Conservation (phyloP, 2,113 vertebrate genomes). For the Clarias batrachus region DNA sequence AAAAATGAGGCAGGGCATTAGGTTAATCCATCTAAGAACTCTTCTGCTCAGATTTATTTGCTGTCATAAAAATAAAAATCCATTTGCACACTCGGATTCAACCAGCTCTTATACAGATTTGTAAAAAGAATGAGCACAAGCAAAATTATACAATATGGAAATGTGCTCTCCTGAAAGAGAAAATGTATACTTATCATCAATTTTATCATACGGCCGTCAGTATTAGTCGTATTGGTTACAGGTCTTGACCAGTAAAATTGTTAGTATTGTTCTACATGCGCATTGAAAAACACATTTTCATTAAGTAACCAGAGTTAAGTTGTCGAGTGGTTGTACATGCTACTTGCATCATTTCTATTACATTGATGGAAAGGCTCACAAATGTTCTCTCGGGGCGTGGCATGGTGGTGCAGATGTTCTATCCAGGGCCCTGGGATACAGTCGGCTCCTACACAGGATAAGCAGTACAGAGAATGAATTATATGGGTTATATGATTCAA, state of each 20-base stretch:
- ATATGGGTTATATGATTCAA: too few relatives aligned
- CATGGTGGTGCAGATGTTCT: too few relatives aligned
- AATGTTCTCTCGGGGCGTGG: background rate
- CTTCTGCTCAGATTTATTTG: too few relatives aligned
- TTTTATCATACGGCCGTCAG: background rate
- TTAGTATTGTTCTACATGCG: background rate
- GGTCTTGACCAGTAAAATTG: background rate
- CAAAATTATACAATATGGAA: background rate
- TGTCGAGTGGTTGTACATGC: background rate
- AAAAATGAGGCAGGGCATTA: too few relatives aligned
- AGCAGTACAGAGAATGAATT: too few relatives aligned
- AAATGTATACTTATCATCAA: background rate
- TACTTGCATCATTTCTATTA: background rate
- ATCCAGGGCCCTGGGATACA: too few relatives aligned
- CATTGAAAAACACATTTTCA: background rate
- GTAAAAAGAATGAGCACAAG: background rate
- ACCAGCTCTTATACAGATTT: background rate
- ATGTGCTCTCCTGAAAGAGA: background rate
- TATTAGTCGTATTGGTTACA: background rate
- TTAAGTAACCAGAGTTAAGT: background rate
- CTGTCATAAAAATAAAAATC: too few relatives aligned
- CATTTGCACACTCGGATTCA: background rate
- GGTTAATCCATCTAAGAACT: too few relatives aligned
- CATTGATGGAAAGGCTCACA: background rate
- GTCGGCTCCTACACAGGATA: too few relatives aligned